Conservation (phyloP, 2,113 vertebrate genomes). For the Odontophorus gujanensis region DNA sequence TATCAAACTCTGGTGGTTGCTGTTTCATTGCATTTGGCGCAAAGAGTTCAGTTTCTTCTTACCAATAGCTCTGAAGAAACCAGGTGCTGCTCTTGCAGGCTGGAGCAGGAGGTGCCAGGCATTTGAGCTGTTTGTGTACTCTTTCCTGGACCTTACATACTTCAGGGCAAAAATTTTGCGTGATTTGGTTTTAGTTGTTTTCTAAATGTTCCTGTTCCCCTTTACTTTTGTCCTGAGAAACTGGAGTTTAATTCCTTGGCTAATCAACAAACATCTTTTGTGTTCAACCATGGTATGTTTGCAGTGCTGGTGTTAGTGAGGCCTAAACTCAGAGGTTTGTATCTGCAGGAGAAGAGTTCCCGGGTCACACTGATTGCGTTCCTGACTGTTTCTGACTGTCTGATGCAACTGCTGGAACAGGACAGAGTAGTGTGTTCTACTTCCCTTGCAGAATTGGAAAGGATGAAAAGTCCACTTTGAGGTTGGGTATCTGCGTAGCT, state of each 20-base stretch:
- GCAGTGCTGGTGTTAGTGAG: not conserved
- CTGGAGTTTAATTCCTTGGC: not conserved
- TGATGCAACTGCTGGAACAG: not conserved
- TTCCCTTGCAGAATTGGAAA: not conserved
- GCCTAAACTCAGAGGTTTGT: not conserved
- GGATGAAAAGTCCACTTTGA: not conserved
- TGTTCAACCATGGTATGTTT: not conserved
- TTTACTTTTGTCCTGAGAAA: not conserved
- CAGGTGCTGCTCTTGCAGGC: not conserved
- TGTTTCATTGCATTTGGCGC: not conserved
- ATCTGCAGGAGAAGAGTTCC: not conserved
- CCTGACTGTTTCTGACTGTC: not conserved
- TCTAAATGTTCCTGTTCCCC: not conserved
- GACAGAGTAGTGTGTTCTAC: not conserved
- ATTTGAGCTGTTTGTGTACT: not conserved
- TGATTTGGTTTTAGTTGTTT: not conserved
- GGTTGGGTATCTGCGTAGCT: not conserved
- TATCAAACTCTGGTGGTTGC: not conserved
- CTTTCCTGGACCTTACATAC: not conserved
- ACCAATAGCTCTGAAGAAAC: not conserved
- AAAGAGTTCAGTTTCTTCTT: not conserved
- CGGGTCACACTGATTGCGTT: not conserved
- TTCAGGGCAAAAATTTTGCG: rapidly evolving
- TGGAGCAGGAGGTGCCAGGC: not conserved
- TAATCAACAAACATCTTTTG: not conserved